Base-by-base conservation (phyloP, 2,113 vertebrate genomes). In the Vireo altiloquus region DNA sequence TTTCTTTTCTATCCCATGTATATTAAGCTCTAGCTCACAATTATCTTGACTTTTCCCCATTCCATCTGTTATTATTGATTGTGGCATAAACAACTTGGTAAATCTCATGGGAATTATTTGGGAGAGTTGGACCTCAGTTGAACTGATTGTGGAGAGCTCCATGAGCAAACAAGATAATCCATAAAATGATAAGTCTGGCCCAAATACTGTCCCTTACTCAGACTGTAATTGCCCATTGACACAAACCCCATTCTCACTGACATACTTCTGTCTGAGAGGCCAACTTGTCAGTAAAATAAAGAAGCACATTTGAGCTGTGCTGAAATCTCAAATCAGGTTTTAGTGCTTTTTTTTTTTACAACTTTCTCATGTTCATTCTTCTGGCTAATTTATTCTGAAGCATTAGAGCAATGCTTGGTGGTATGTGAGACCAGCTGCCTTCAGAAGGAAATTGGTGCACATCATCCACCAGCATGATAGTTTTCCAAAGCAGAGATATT, bases 401-500 rank as follows among this genome's bases (percentile, higher is more conserved):
- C 49, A 20, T 33, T 35, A 59, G 33, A 46, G 16, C 39, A 78
- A 52, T 37, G 40, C 18, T 40, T 65, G 40, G 17, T 39, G 46
- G 17, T n/a, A 27, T 4, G 0, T 23, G 50, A 52, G 3, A 79
- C 30, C 66, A 12, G 11, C 37, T 22, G 27, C 50, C 37, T 79
- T 56, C 71, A 27, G 30, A 60, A 60, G 52, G 20, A 40, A 65
- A 82, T 65, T 2, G 23, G 25, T 25, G 24, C n/a, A 33, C 5
- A 23, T 18, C 16, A 31, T 27, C 9, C 22, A 24, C 11, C 39
- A 20, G 11, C 0, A 0, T 59, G 44, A 30, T 12, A 33, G 20
- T 21, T 70, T 79, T 60, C 35, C 54, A 39, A 89, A 60, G 18
- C 71, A 42, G 42, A 33, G 33, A 13, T 30, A 65, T 79, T 56